phyloP scores from a whole-genome alignment of 2,113 vertebrate species.

The Oryzias woworae region DNA sequence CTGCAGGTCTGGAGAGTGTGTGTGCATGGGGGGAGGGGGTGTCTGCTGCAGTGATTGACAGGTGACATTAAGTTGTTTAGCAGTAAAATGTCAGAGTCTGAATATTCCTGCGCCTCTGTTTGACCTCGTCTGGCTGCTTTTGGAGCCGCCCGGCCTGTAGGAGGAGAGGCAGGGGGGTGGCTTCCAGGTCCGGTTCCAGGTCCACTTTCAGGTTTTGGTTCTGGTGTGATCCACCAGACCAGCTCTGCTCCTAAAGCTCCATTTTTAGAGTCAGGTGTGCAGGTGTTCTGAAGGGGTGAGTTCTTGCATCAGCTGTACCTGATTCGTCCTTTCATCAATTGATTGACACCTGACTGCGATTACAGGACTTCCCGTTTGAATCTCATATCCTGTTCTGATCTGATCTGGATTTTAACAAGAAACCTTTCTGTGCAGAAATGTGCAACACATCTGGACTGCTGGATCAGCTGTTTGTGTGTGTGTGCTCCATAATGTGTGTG shows the following conservation, averaged over 20 bases:
- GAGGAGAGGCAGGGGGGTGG: neutral
- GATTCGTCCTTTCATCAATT: no score
- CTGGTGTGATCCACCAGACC: no score
- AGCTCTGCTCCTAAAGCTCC: no score
- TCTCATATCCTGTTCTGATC: no score
- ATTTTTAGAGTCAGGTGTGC: no score
- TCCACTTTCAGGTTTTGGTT: no score
- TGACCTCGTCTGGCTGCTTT: constrained; percentile 40
- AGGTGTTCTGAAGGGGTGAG: no score
- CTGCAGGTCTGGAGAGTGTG: neutral
- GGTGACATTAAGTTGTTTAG: constrained; percentile 59
- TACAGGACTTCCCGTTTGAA: no score
- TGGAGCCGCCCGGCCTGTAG: neutral
- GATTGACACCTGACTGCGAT: no score
- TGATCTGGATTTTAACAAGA: no score
- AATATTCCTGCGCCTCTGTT: constrained; percentile 31
- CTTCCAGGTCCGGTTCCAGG: neutral
- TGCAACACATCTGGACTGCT: constrained; percentile 15
- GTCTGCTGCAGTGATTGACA: constrained; percentile 33
- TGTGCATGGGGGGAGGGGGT: neutral
- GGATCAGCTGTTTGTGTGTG: no score
- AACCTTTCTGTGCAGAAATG: neutral
- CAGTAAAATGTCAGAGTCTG: constrained; percentile 57
- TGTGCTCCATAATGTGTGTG: neutral
- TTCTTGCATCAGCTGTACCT: no score